Evolutionary conservation across 2,797 vertebrate species (phyloP).

Genomic region (Cetoscarus ocellatus): DNA sequence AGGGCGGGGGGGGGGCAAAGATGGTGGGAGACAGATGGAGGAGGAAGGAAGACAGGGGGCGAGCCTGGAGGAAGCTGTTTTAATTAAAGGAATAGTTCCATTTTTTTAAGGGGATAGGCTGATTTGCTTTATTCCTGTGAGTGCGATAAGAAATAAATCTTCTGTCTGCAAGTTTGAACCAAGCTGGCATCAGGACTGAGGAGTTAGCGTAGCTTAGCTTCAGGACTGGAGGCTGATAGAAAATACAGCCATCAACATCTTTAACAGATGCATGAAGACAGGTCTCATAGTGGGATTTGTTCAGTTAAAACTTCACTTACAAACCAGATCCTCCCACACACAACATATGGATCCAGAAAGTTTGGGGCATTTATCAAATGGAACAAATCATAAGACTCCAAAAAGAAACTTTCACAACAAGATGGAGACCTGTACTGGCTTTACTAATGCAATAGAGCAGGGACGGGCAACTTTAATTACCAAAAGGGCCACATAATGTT

Average conservation of each 20-base stretch:
- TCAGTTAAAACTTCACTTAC: too few relatives aligned
- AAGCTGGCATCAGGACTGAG: background rate
- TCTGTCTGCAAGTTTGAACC: background rate
- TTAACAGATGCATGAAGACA: background rate
- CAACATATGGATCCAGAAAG: too few relatives aligned
- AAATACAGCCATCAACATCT: background rate
- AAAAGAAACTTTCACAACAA: too few relatives aligned
- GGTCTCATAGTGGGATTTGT: background rate
- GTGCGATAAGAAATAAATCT: background rate
- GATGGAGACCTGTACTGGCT: too few relatives aligned
- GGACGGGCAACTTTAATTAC: too few relatives aligned
- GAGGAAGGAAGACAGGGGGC: constrained; percentile 37
- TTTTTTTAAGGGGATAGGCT: constrained; percentile 3
- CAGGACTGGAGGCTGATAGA: background rate
- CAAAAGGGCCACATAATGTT: too few relatives aligned
- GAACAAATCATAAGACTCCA: too few relatives aligned
- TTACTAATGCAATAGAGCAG: too few relatives aligned
- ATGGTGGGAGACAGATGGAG: constrained; percentile 61
- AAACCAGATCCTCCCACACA: too few relatives aligned
- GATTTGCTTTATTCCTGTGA: background rate
- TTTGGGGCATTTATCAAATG: too few relatives aligned
- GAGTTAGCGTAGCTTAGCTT: constrained; percentile 6
- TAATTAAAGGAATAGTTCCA: constrained; percentile 11
- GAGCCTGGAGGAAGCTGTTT: constrained; percentile 21
- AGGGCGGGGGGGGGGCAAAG: constrained; percentile 9